A percentile compares a stretch with the other conserved stretches of the same genome.
phyloP scores from a whole-genome alignment of 2,797 vertebrate genomes.

The Sebastes matsubarae region DNA sequence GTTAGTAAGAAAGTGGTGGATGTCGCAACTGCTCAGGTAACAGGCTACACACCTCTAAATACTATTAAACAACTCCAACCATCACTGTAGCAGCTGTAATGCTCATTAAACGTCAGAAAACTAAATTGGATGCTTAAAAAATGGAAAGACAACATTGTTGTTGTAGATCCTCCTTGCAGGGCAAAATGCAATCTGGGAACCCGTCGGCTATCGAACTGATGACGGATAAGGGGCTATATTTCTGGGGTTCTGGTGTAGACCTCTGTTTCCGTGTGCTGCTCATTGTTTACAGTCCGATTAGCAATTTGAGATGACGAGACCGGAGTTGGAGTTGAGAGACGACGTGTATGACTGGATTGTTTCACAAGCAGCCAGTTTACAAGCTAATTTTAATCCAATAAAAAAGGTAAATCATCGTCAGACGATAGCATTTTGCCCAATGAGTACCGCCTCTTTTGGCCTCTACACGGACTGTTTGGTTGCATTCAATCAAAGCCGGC shows the following conservation, averaged over 20 bases:
- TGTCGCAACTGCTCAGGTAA: conserved; percentile 82
- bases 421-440: not conserved
- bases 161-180: not conserved
- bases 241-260: not conserved
- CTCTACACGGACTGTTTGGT: not conserved
- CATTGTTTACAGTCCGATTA: too few species aligned
- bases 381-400: not conserved
- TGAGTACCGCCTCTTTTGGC: not conserved
- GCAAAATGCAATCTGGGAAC: not conserved
- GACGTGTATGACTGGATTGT: too few species aligned
- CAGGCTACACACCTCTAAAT: not conserved
- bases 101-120: not conserved
- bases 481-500: not conserved
- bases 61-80: not conserved
- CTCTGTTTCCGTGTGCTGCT: too few species aligned
- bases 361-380: too few species aligned
- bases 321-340: too few species aligned
- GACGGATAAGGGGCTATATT: not conserved
- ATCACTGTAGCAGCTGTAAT: not conserved
- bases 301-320: too few species aligned
- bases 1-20: conserved; percentile 84
- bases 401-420: not conserved
- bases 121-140: not conserved
- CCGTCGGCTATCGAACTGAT: not conserved
- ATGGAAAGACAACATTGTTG: not conserved